phyloP scores from a whole-genome alignment of 2,888 invertebrate species.

The Yponomeuta malinellus region DNA sequence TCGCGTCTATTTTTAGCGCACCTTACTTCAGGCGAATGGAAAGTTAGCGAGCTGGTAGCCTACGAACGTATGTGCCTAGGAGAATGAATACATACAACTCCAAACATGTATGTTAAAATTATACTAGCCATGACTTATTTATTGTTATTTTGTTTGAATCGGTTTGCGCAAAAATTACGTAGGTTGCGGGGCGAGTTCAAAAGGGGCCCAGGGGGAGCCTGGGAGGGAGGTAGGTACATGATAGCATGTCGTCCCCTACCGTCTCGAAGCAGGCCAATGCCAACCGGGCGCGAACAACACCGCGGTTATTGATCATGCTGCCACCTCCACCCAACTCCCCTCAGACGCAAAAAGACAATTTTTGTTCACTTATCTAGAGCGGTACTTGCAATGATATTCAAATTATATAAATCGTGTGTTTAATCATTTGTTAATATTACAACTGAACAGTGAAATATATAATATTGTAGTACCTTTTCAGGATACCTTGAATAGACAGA shows the following conservation, averaged over 20 bases:
- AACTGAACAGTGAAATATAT: too few species aligned
- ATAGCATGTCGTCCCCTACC: constrained; percentile 18
- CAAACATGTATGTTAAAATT: not conserved
- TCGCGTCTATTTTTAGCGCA: constrained; percentile 59
- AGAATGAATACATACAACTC: not conserved
- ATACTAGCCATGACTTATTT: too few species aligned
- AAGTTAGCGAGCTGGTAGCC: constrained; percentile 65
- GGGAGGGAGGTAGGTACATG: constrained; percentile 14
- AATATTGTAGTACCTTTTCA: too few species aligned
- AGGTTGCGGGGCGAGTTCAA: constrained; percentile 8
- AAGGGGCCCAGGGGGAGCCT: constrained; percentile 13
- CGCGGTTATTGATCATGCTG: constrained; percentile 20
- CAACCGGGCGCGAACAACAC: constrained; percentile 19
- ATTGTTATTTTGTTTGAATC: not conserved
- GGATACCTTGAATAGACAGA: too few species aligned
- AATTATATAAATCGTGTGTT: too few species aligned
- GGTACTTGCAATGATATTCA: too few species aligned
- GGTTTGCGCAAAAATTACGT: constrained; percentile 7
- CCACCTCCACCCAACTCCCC: constrained; percentile 14
- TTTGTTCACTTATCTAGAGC: constrained; percentile 3
- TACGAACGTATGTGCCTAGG: constrained; percentile 28
- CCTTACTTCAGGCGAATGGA: constrained; percentile 56
- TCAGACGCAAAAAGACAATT: constrained; percentile 14
- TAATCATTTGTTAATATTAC: not conserved
- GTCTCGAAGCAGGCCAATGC: constrained; percentile 20